Evolutionary conservation across 2,888 invertebrate genomes (phyloP), one percentile per base, ranked within the genome.

Genomic region (Lithophane socia): DNA sequence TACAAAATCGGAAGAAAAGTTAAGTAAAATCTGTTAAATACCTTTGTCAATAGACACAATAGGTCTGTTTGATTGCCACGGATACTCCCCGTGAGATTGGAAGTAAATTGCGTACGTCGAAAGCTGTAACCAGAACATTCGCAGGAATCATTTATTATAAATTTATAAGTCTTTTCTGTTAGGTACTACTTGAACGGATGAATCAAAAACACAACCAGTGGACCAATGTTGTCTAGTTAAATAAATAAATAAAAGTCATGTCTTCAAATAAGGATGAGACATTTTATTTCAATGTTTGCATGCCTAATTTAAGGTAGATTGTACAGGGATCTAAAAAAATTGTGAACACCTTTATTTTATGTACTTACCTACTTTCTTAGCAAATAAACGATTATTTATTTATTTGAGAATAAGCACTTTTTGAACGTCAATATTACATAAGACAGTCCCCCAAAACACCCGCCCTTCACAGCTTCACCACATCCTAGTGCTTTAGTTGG

Each of bases 61-160:
- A 3, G 96, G 96, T 67, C 95, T 90, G 79, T 94, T 95, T 0
- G 96, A 96, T 80, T 96, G 94, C 96, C 96, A 96, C 0, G 96
- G 96, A 83, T 96, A 96, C 82, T 96, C 96, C 8, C 96, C 96
- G 61, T 96, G 96, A 0, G 96, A 95, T 95, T 96, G 96, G 91
- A 96, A 96, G 90, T 96, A 96, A 29, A 94, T 93, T 3, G 96
- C 96, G 75, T 96, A 96, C 0, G 96, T 95, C 0, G 96, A 96
- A 8, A 96, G 90, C 96, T 96, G 87, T 56, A 93, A 92, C 29
- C 73, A 77, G 21, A 29, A n/a, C 44, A 29, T 70, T 64, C n/a
- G 12, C n/a, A n/a, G 47, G 29, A 52, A 44, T 44, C 18, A 54
- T 8, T 56, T 29, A 37, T 37, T 4, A 37, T 37, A 37, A 37